phyloP scores from a whole-genome alignment of 2,888 invertebrate species.

The Diarsia brunnea region DNA sequence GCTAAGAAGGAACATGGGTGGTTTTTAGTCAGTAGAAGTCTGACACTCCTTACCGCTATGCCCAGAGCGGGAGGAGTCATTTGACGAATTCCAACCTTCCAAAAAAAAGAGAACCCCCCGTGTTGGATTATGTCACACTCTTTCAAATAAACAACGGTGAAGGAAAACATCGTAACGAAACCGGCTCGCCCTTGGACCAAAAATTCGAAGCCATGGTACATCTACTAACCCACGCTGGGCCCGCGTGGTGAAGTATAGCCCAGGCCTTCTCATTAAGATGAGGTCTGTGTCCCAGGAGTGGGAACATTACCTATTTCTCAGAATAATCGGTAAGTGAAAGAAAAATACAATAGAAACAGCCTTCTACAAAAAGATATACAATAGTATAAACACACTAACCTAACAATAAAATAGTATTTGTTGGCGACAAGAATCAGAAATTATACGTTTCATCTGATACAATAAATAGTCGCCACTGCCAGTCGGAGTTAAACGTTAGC shows the following conservation, averaged over 20 bases:
- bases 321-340: neutral
- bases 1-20: too few species aligned
- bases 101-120: too few species aligned
- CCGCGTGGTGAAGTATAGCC: too few species aligned
- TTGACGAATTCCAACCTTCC: too few species aligned
- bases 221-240: too few species aligned
- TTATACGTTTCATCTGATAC: conserved; percentile 77
- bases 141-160: neutral
- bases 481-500: conserved; percentile 82
- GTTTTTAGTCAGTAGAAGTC: too few species aligned
- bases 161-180: neutral
- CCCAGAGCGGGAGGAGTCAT: too few species aligned
- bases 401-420: conserved; percentile 51
- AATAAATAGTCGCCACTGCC: conserved; percentile 75
- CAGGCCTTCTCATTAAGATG: too few species aligned
- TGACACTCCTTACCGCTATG: too few species aligned
- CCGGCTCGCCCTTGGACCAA: neutral
- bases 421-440: conserved; percentile 64
- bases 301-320: neutral
- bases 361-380: neutral
- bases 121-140: too few species aligned
- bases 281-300: too few species aligned
- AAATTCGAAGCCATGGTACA: too few species aligned
- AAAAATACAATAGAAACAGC: neutral
- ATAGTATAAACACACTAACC: conserved; percentile 14